Base-by-base conservation (phyloP, 2,113 vertebrate genomes). In the Dipodomys merriami region DNA sequence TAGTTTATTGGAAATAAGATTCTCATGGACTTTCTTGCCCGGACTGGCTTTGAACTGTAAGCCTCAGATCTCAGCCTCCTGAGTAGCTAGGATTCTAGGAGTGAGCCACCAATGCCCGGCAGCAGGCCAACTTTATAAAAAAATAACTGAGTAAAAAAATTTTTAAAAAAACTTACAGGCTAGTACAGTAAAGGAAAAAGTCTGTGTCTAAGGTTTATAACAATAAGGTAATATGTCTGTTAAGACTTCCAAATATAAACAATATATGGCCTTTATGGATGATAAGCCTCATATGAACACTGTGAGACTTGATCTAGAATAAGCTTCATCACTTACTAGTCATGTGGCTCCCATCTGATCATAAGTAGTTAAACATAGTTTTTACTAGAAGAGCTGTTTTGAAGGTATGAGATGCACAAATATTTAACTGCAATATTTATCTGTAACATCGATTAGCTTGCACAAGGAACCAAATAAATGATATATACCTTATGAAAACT, bases 141-240 rank as follows among this genome's bases (percentile, higher is more conserved):
- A 67, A 67, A 67, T 25, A 67, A 67, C 53, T 53, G 49, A 57
- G 30, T 49, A 83, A 95, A 88, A 88, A 3, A 87, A 1, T 23
- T 90, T 88, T 81, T 33, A 11, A 4, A 60, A 76, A 79, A 53
- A 73, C 72, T 44, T 57, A 4, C 65, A 78, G 68, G 2, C 30
- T 85, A 80, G 22, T 77, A 73, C 25, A 71, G 0, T 83, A 27
- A 77, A 19, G 78, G 65, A 91, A 85, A 91, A 62, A 85, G 15
- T 39, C 33, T 91, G 57, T 88, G 93, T 3, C 18, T 91, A 35
- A 91, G 22, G 13, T 91, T 72, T 73, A 78, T 93, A 69, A 93
- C 49, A 78, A 44, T 90, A 2, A 9, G 33, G 20, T 69, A 57
- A 87, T 78, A 2, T 64, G 19, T 95, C 67, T 85, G 82, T 71